phyloP scores from a whole-genome alignment of 2,113 vertebrate genomes.

The Archilochus colubris region DNA sequence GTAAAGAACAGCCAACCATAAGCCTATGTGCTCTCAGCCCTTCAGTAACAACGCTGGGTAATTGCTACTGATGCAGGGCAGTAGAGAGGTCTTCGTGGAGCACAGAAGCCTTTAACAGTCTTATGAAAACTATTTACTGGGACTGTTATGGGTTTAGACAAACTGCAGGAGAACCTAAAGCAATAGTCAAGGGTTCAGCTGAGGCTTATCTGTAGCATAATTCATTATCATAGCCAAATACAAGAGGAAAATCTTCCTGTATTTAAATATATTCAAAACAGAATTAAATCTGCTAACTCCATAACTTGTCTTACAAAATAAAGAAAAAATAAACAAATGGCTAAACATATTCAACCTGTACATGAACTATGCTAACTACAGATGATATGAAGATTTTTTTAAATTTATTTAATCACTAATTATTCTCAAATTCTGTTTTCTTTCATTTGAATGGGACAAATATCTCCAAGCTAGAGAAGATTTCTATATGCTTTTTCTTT shows the following conservation, averaged over 20 bases:
- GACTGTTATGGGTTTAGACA: neutral
- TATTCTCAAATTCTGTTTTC: neutral
- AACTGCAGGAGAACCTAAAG: neutral
- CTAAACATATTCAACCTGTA: neutral
- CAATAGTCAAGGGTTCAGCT: neutral
- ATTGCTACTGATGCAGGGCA: neutral
- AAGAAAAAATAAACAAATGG: neutral
- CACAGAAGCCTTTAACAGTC: neutral
- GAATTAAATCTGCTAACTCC: neutral
- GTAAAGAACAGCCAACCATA: neutral
- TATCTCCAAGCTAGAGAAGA: neutral
- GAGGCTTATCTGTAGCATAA: neutral
- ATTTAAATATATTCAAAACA: neutral
- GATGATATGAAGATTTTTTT: neutral
- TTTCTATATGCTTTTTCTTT: neutral
- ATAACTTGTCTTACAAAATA: neutral
- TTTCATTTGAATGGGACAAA: neutral
- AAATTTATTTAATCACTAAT: accelerated
- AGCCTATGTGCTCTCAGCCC: accelerated
- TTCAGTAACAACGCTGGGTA: neutral
- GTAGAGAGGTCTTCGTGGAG: neutral
- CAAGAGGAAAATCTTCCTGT: neutral
- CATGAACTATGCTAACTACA: neutral
- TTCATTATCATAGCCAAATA: neutral
- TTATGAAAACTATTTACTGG: neutral